These are phyloP conservation scores for Deroplatys truncata DNA, from an alignment of 2,888 invertebrate genomes.

Conservation along the genomic window DNA sequence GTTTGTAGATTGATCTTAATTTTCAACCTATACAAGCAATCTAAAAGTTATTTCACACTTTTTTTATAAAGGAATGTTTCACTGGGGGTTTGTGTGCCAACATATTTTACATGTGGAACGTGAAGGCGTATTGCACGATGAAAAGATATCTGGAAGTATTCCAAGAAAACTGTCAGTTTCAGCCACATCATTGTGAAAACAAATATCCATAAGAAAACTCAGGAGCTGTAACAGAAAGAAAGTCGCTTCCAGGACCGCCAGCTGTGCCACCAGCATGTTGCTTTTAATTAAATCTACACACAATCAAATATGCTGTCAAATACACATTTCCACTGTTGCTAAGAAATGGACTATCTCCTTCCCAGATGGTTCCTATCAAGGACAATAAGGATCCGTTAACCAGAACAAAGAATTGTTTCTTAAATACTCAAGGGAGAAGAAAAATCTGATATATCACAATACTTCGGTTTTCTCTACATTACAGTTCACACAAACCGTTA, in stretches of 20 bases:
- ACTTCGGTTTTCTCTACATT: too few relatives aligned
- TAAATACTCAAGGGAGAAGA: too few relatives aligned
- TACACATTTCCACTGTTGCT: not conserved
- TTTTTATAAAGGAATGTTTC: not conserved
- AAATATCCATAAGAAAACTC: not conserved
- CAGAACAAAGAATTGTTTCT: not conserved
- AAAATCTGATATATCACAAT: too few relatives aligned
- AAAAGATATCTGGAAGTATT: not conserved
- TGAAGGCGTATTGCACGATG: not conserved
- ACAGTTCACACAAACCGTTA: too few relatives aligned
- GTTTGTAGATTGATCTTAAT: too few relatives aligned
- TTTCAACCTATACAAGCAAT: too few relatives aligned
- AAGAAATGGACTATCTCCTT: not conserved
- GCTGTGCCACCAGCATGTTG: not conserved
- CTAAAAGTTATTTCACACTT: too few relatives aligned
- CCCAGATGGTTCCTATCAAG: not conserved
- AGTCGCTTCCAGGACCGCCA: not conserved
- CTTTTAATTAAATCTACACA: not conserved
- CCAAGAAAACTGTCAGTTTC: not conserved
- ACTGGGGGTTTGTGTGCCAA: not conserved
- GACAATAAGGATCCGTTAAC: too few relatives aligned
- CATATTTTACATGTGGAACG: not conserved
- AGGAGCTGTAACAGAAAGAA: not conserved
- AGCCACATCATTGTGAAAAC: not conserved
- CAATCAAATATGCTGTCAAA: not conserved